Conservation (phyloP, 2,888 invertebrate genomes). For the Neocrepidodera transversa region DNA sequence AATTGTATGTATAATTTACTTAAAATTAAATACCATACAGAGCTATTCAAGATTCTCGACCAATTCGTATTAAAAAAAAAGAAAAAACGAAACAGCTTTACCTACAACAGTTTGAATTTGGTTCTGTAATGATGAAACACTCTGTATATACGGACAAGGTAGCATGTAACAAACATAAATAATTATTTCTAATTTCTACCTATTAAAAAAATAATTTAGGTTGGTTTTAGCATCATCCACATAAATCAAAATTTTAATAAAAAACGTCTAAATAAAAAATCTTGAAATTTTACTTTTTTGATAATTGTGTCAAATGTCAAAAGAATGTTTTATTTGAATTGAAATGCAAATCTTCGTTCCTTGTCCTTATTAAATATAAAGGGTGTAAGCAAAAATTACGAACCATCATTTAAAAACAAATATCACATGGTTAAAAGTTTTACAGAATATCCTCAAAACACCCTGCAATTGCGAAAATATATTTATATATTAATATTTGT, state of each 20-base stretch:
- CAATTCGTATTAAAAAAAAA: slow-evolving; percentile 8
- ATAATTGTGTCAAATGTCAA: not conserved
- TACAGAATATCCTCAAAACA: not conserved
- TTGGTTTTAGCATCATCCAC: slow-evolving; percentile 9
- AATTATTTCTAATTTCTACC: slow-evolving; percentile 39
- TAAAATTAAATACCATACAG: slow-evolving; percentile 24
- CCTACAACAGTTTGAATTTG: slow-evolving; percentile 13
- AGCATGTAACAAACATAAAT: slow-evolving; percentile 40
- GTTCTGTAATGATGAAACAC: slow-evolving; percentile 20
- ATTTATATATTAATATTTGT: too few species aligned
- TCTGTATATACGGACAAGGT: slow-evolving; percentile 35
- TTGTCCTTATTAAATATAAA: not conserved
- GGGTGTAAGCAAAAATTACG: not conserved
- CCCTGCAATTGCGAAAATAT: not conserved
- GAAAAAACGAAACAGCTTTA: not conserved
- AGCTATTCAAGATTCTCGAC: slow-evolving; percentile 23
- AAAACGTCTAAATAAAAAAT: not conserved
- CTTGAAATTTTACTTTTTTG: slow-evolving; percentile 17
- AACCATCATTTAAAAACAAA: not conserved
- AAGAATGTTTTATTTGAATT: not conserved
- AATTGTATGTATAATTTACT: slow-evolving; percentile 26
- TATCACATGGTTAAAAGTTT: slow-evolving; percentile 5
- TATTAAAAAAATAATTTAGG: slow-evolving; percentile 39
- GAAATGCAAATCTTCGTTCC: too few species aligned
- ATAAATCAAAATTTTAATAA: not conserved